Evolutionary conservation across 2,888 invertebrate species (phyloP), one percentile per base, ranked within the genome.

Genomic region (Tinea trinotella): DNA sequence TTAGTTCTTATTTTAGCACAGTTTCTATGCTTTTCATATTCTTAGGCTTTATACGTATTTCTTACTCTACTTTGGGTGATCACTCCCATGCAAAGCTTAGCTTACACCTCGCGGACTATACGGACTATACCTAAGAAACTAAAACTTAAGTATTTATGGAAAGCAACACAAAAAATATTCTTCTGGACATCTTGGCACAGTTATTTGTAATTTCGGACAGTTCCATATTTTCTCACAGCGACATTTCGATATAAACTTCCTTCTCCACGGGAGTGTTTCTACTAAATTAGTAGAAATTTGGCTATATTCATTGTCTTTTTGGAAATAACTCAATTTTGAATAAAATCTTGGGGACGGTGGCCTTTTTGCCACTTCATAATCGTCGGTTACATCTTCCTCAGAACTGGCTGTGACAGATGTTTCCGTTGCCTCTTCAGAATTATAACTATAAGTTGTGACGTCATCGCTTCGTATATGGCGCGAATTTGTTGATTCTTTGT

Each of bases 111-210:
- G n/a, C n/a, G n/a, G n/a, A n/a, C n/a, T n/a, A n/a, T n/a, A n/a
- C n/a, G n/a, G n/a, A n/a, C n/a, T n/a, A n/a, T n/a, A n/a, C n/a
- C n/a, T n/a, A n/a, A n/a, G n/a, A n/a, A n/a, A n/a, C n/a, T n/a
- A n/a, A n/a, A n/a, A n/a, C n/a, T n/a, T n/a, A n/a, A n/a, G n/a
- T n/a, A 30, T 30, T n/a, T 35, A 44, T 65, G 66, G 81, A 59
- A 79, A 78, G 65, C 87, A 87, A 58, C 87, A 87, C 66, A 87
- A 57, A 57, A 86, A 87, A 56, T 79, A 78, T 46, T 86, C 87
- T 7, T 78, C 65, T 0, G 87, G 87, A 61, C 87, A 87, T 35
- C 87, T 62, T 1, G 81, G 78, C 13, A 86, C 80, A 1, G 76
- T 71, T 3, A 87, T 81, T 60, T 87, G 87, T 12, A 87, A 57